A percentile compares a stretch with the other conserved stretches of the same genome.
These are phyloP conservation scores for Laodelphax striatellus DNA, from an alignment of 1,140 invertebrate genomes.

Conservation along the genomic window DNA sequence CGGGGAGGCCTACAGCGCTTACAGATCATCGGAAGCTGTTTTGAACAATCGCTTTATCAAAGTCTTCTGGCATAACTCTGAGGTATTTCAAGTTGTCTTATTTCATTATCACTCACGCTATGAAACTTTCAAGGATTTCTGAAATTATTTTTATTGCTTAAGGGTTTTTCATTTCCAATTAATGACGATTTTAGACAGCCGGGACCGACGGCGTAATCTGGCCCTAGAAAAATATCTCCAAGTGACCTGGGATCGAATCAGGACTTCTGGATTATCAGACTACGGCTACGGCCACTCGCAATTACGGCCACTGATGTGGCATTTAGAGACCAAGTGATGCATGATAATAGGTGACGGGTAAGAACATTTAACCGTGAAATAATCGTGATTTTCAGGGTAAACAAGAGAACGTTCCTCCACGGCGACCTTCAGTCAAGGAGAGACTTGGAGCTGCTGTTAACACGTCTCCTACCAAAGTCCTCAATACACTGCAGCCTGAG, in stretches of 20 bases:
- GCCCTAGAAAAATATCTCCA: too few species aligned
- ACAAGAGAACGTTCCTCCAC: constrained; percentile 44
- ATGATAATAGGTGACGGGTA: too few species aligned
- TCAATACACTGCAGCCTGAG: constrained; percentile 38
- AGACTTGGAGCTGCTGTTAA: constrained; percentile 32
- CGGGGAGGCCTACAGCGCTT: constrained; percentile 81
- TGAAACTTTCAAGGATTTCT: neutral
- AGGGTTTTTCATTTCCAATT: too few species aligned
- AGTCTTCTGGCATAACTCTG: constrained; percentile 63
- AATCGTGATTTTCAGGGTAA: constrained; percentile 28
- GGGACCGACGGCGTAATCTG: too few species aligned
- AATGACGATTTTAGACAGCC: too few species aligned
- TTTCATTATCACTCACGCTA: neutral
- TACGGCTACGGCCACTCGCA: too few species aligned
- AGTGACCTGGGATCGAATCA: too few species aligned
- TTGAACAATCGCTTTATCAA: constrained; percentile 88
- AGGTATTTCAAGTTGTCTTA: neutral
- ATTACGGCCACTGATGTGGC: too few species aligned
- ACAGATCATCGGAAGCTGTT: constrained; percentile 88
- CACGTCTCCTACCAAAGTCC: constrained; percentile 32
- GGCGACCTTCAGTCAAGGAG: constrained; percentile 37
- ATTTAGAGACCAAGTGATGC: too few species aligned
- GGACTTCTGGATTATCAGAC: too few species aligned
- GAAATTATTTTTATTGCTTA: neutral
- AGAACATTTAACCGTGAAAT: too few species aligned